These are phyloP conservation scores for Tetrax tetrax DNA, from an alignment of 2,113 vertebrate genomes.

Conservation along the genomic window DNA sequence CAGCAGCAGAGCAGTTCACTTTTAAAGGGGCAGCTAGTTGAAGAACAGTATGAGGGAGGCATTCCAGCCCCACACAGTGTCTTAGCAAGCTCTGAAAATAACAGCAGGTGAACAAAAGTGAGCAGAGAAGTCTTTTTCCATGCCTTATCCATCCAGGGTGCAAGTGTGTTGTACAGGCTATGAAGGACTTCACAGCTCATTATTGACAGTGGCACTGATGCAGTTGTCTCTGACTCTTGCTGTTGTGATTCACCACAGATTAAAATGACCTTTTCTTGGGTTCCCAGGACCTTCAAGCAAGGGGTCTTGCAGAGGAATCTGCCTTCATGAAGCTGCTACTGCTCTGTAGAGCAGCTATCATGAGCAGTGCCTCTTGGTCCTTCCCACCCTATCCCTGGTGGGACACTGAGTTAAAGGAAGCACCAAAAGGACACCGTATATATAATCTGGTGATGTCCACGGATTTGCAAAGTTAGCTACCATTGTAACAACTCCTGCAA, in stretches of 20 bases:
- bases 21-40: not conserved
- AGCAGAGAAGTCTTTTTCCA: not conserved
- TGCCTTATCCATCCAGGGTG: not conserved
- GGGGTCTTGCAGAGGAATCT: not conserved
- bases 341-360: not conserved
- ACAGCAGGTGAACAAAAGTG: not conserved
- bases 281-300: not conserved
- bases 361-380: not conserved
- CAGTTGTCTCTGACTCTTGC: not conserved
- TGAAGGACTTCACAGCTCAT: not conserved
- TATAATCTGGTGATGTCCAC: not conserved
- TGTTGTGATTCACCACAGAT: not conserved
- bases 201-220: not conserved
- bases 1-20: not conserved
- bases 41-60: not conserved
- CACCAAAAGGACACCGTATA: not conserved
- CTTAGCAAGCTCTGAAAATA: not conserved
- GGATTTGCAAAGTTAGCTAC: not conserved
- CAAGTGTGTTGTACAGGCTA: not conserved
- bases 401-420: not conserved
- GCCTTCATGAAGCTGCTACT: not conserved
- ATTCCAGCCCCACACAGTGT: not conserved
- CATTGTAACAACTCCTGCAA: not conserved
- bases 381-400: not conserved
- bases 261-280: not conserved